Percentiles rank a stretch among this genome's conserved stretches.
Conservation (phyloP, 2,888 invertebrate species). For the Andrena hattorfiana region DNA sequence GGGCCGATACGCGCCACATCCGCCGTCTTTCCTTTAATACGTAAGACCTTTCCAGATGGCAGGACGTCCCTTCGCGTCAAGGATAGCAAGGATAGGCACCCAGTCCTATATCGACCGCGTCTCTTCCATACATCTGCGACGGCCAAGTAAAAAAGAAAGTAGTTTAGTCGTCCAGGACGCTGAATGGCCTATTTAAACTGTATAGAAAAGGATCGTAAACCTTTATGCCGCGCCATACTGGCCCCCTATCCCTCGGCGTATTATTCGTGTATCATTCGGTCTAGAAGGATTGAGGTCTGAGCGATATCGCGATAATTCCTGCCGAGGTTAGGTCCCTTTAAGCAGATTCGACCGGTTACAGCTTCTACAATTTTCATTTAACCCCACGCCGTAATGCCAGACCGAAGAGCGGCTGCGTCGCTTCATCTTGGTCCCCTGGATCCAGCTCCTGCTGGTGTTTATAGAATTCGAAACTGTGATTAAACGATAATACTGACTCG, state of each 20-base stretch:
- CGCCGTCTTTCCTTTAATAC: neutral
- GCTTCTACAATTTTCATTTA: neutral
- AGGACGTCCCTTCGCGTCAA: slow-evolving; percentile 24
- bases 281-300: slow-evolving; percentile 5
- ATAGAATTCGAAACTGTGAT: slow-evolving; percentile 9
- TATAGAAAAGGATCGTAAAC: slow-evolving; percentile 57
- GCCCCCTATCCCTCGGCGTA: slow-evolving; percentile 3
- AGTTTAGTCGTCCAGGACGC: slow-evolving; percentile 51
- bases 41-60: neutral
- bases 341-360: neutral
- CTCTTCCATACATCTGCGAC: slow-evolving; percentile 22
- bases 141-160: slow-evolving; percentile 51
- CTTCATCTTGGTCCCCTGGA: neutral
- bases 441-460: neutral
- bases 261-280: slow-evolving; percentile 42
- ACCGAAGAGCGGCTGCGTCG: too few species aligned
- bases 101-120: slow-evolving; percentile 45
- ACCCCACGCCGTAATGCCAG: slow-evolving; percentile 1
- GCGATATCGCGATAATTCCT: neutral
- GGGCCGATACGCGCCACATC: slow-evolving; percentile 27
- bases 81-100: slow-evolving; percentile 30
- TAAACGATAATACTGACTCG: slow-evolving; percentile 22
- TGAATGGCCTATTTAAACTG: slow-evolving; percentile 61
- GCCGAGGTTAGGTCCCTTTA: neutral
- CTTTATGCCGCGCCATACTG: slow-evolving; percentile 37